These are phyloP conservation scores for Hyles lineata DNA, from an alignment of 2,888 invertebrate genomes.

Conservation along the genomic window DNA sequence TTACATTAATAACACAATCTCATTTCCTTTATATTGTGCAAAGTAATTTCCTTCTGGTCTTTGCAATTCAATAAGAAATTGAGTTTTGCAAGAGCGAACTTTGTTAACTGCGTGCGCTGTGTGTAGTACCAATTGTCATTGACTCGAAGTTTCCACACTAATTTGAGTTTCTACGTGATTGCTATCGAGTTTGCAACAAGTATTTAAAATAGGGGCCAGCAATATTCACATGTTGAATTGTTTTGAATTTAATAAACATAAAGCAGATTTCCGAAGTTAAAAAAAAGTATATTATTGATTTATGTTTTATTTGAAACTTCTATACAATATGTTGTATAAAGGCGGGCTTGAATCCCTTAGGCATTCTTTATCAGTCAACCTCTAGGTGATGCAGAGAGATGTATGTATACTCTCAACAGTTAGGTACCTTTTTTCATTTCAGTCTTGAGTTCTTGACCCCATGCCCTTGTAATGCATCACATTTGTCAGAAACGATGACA, in stretches of 20 bases:
- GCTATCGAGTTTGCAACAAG: background rate
- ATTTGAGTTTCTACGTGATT: background rate
- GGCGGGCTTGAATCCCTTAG: too few species aligned
- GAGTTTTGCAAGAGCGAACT: background rate
- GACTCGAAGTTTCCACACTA: background rate
- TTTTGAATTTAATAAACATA: background rate
- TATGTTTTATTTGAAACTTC: too few species aligned
- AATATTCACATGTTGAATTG: background rate
- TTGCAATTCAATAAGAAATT: constrained; percentile 14
- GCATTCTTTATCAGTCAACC: too few species aligned
- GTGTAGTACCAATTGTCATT: background rate
- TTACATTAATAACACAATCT: background rate
- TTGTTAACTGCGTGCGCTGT: constrained; percentile 3
- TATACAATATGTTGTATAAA: too few species aligned
- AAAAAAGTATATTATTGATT: too few species aligned
- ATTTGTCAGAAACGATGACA: too few species aligned
- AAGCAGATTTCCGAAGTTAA: too few species aligned
- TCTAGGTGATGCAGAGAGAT: too few species aligned
- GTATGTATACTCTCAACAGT: too few species aligned
- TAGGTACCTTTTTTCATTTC: too few species aligned
- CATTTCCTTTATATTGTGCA: constrained; percentile 10
- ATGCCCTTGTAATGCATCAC: too few species aligned
- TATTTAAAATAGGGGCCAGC: background rate
- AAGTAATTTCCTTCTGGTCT: background rate
- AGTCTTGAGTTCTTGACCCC: too few species aligned